Percentiles rank a stretch among this genome's conserved stretches.
phyloP scores from a whole-genome alignment of 35 echinoderm and acorn worm species.

The Lytechinus pictus region DNA sequence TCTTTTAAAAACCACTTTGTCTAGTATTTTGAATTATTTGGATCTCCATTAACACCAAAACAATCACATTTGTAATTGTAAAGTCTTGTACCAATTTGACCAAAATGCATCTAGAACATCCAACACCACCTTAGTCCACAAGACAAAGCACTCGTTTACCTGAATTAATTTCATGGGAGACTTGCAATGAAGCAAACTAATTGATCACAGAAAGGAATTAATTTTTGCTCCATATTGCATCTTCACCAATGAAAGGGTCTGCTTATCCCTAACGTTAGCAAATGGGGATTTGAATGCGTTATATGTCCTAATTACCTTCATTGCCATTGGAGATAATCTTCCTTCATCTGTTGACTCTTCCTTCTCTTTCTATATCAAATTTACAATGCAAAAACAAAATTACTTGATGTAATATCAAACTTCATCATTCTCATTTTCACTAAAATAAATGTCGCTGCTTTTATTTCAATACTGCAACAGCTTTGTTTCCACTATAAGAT shows the following conservation, averaged over 20 bases:
- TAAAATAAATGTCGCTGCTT: too few species aligned
- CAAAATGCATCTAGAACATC: background rate
- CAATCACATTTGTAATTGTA: too few species aligned
- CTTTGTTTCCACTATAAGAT: too few species aligned
- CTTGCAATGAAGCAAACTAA: background rate
- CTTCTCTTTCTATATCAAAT: slow-evolving; percentile 30
- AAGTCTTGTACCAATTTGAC: background rate
- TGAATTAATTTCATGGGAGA: background rate
- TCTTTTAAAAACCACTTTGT: too few species aligned
- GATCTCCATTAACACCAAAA: too few species aligned
- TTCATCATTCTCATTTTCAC: too few species aligned
- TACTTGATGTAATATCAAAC: background rate
- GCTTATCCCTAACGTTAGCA: too few species aligned
- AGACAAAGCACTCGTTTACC: background rate
- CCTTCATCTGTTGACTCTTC: background rate
- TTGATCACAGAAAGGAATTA: background rate
- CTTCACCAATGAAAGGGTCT: too few species aligned
- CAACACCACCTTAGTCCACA: background rate
- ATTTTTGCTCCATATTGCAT: too few species aligned
- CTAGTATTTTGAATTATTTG: too few species aligned
- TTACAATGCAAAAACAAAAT: background rate
- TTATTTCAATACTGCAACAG: too few species aligned
- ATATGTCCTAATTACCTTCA: background rate
- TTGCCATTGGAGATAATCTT: slow-evolving; percentile 22
- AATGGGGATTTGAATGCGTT: background rate